Percentiles rank a stretch among this genome's conserved stretches.
phyloP scores from a whole-genome alignment of 2,888 invertebrate genomes.

The Drosophila macrothrix region DNA sequence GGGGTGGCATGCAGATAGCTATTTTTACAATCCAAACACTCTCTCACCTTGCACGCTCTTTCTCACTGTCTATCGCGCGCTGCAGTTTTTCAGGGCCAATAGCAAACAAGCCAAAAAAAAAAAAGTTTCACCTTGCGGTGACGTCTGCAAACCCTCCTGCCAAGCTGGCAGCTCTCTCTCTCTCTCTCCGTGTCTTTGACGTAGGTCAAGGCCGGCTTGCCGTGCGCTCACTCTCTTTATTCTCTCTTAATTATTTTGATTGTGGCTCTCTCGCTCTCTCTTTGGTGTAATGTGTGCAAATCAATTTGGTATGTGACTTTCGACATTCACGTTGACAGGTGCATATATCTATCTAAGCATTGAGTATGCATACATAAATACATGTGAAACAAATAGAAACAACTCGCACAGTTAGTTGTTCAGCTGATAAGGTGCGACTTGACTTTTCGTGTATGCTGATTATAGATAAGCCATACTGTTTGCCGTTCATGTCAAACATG shows the following conservation, averaged over 20 bases:
- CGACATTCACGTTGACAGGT: constrained; percentile 8
- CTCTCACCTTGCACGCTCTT: constrained; percentile 33
- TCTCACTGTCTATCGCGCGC: not conserved
- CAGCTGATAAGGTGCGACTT: constrained; percentile 54
- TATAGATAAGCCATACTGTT: constrained; percentile 53
- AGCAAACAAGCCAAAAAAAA: constrained; percentile 16
- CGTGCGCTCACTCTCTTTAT: constrained; percentile 8
- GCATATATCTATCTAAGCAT: constrained; percentile 8
- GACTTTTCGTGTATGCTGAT: constrained; percentile 45
- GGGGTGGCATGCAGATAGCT: constrained; percentile 41
- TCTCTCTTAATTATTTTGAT: constrained; percentile 11
- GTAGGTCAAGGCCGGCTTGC: constrained; percentile 73
- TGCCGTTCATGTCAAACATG: constrained; percentile 41
- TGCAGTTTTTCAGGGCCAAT: constrained; percentile 62
- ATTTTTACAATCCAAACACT: constrained; percentile 56
- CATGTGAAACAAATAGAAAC: not conserved
- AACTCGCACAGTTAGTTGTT: constrained; percentile 20
- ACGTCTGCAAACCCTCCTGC: constrained; percentile 35
- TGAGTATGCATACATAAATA: not conserved
- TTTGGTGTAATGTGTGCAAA: not conserved
- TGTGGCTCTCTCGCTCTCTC: constrained; percentile 3
- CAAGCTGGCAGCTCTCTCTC: constrained; percentile 31
- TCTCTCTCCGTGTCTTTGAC: constrained; percentile 52
- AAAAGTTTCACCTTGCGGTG: constrained; percentile 60
- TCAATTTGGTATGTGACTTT: constrained; percentile 18